Evolutionary conservation across 64 coral and sea anemone genomes (phyloP).

Genomic region (Porites lutea): DNA sequence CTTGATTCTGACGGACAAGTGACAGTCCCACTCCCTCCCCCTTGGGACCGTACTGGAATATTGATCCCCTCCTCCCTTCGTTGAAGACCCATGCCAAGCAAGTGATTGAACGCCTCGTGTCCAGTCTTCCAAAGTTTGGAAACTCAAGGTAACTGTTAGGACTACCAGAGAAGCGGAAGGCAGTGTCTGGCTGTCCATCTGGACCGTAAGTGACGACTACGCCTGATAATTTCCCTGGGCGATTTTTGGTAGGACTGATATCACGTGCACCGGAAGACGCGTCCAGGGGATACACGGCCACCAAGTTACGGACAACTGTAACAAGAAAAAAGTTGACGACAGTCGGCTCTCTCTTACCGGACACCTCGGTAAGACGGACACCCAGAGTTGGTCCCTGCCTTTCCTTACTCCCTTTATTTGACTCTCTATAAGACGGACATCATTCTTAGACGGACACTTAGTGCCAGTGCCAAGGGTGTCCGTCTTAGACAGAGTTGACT

Average conservation of each 20-base stretch:
- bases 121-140: conserved; percentile 49
- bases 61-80: conserved; percentile 41
- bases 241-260: conserved; percentile 60
- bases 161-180: conserved; percentile 40
- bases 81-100: conserved; percentile 17
- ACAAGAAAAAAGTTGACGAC: neutral
- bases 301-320: conserved; percentile 29
- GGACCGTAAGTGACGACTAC: conserved; percentile 31
- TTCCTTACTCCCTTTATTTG: too few relatives aligned
- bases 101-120: conserved; percentile 39
- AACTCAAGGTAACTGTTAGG: conserved; percentile 50
- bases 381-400: too few relatives aligned
- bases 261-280: conserved; percentile 38
- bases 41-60: conserved; percentile 19
- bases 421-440: too few relatives aligned
- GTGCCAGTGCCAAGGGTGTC: too few relatives aligned
- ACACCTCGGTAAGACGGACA: too few relatives aligned
- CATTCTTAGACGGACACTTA: too few relatives aligned
- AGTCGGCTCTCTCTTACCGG: too few relatives aligned
- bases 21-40: conserved; percentile 34
- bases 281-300: conserved; percentile 54
- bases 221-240: conserved; percentile 21
- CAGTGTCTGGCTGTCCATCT: conserved; percentile 27
- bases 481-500: too few relatives aligned
- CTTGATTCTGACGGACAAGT: neutral